These are phyloP conservation scores for Vollenhovia emeryi DNA, from an alignment of 1,140 invertebrate genomes.

Conservation along the genomic window DNA sequence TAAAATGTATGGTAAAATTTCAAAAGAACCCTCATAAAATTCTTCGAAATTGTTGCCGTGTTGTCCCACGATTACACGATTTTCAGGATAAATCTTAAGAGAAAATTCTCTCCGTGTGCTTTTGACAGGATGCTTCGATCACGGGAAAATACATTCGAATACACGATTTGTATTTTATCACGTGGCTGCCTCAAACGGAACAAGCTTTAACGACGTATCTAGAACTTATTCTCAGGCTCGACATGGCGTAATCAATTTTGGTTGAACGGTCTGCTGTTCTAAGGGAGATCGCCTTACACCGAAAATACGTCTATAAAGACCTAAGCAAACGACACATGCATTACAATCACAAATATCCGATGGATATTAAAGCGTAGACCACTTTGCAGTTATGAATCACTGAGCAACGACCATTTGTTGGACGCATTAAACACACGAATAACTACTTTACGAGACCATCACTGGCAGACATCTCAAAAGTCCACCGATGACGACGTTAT, in stretches of 20 bases:
- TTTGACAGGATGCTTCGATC: not conserved
- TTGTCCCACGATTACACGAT: no score
- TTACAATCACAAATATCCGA: not conserved
- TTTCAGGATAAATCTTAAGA: no score
- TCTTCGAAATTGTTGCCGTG: no score
- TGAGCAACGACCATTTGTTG: conserved; percentile 11
- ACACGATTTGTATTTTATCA: not conserved
- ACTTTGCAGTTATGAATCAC: not conserved
- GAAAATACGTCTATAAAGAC: not conserved
- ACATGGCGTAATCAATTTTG: not conserved
- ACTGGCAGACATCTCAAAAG: conserved; percentile 9
- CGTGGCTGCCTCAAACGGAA: not conserved
- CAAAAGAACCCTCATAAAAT: no score
- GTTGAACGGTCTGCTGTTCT: not conserved
- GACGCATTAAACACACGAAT: not conserved
- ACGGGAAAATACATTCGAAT: not conserved
- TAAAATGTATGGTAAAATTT: no score
- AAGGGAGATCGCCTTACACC: not conserved
- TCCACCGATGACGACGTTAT: not conserved
- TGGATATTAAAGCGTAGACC: not conserved
- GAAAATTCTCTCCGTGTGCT: not conserved
- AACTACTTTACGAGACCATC: conserved; percentile 9
- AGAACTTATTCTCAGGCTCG: not conserved
- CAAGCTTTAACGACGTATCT: not conserved
- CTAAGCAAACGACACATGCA: not conserved